Base-by-base conservation (phyloP, 1,140 invertebrate genomes). In the Neodiprion lecontei region DNA sequence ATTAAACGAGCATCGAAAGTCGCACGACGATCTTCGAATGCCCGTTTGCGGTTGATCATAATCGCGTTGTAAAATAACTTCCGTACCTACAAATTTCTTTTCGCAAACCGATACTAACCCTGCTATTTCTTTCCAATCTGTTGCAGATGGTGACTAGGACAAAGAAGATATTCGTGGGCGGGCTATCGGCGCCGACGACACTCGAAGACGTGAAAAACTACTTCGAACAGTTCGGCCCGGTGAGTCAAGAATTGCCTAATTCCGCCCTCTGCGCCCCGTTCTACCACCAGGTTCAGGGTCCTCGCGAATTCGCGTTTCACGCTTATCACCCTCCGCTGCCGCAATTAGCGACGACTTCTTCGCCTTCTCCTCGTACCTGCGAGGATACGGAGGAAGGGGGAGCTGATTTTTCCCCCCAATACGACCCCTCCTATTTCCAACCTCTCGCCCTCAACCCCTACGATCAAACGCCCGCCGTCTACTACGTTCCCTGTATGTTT, bases 101-200 rank as follows among this genome's bases (percentile, higher is more conserved):
- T 21, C 17, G 17, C 17, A 21, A 21, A 21, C 17, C 17, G 17
- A 21, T 21, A 21, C 17, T 21, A 21, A 21, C 17, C 17, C 17
- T 21, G 17, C 17, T 21, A 21, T 21, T 21, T 21, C 17, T 21
- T 21, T 21, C 17, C 79, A 82, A 81, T 84, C 81, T 85, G 73
- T 94, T 95, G 48, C 93, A 99, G 98, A 98, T 99, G 97, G 97
- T 99, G 89, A 99, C 98, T 89, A 95, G 97, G 92, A 99, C 98
- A 91, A 99, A 99, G 94, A 99, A 99, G 92, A 99, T 99, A 91
- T 99, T 99, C 91, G 98, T 99, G 87, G 99, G 99, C 82, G 99
- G 99, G 84, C 92, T 99, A 83, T 99, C 98, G 83, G 97, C 98
- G 83, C 97, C 97, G 83, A 99, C 98, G 85, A 99, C 98, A 84